Percentiles rank a stretch among this genome's conserved stretches.
These are phyloP conservation scores for Coregonus clupeaformis DNA, from an alignment of 2,113 vertebrate species.

Conservation along the genomic window DNA sequence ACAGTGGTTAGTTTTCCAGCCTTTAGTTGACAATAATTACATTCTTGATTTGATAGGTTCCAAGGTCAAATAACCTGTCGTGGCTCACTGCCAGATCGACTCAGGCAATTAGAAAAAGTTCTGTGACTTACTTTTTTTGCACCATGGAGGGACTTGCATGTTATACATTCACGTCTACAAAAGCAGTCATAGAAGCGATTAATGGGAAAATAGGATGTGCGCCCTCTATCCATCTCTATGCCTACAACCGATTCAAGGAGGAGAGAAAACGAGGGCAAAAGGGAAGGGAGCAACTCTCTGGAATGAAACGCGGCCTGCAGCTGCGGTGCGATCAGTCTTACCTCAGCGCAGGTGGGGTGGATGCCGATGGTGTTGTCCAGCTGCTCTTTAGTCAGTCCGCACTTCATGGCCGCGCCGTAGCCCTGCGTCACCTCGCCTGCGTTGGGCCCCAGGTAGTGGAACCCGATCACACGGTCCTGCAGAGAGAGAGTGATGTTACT, in stretches of 20 bases:
- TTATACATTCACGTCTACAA: background rate
- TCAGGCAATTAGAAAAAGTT: background rate
- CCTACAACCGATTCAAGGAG: background rate
- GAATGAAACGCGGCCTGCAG: no score
- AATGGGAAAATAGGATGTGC: no score
- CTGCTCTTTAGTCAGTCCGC: constrained; percentile 87
- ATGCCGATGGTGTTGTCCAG: constrained; percentile 91
- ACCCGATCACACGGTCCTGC: constrained; percentile 89
- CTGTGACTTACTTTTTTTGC: background rate
- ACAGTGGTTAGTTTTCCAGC: no score
- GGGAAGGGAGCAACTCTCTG: no score
- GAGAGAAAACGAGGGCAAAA: background rate
- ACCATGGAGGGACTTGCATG: no score
- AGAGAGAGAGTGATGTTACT: background rate
- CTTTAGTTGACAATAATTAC: no score
- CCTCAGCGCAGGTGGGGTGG: constrained; percentile 95
- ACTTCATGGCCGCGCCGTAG: constrained; percentile 92
- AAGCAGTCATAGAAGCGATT: background rate
- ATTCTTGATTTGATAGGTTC: no score
- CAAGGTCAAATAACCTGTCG: no score
- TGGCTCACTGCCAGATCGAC: no score
- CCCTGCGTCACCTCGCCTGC: constrained; percentile 96
- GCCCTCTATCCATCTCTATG: no score
- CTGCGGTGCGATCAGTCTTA: constrained; percentile 41
- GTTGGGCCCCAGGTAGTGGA: constrained; percentile 93